A percentile compares a stretch with the other conserved stretches of the same genome.
Evolutionary conservation across 2,113 vertebrate species (phyloP).

Genomic region (Scytalopus superciliaris): DNA sequence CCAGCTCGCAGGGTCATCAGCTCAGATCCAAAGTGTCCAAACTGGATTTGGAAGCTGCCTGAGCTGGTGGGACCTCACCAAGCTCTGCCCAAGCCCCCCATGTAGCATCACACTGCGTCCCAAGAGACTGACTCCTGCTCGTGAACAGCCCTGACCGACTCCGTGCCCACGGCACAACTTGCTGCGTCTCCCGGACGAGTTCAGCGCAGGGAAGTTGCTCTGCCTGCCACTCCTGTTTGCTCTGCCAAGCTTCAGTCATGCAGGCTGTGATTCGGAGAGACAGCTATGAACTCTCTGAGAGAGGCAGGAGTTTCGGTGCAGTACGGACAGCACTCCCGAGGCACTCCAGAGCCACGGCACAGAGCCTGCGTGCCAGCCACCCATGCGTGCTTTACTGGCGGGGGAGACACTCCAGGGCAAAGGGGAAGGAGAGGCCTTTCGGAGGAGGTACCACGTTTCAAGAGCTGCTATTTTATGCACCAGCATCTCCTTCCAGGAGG

Average conservation of each 20-base stretch:
- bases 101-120: fast-evolving
- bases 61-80: neutral
- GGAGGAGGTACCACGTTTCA: fast-evolving
- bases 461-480: neutral
- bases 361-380: neutral
- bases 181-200: fast-evolving
- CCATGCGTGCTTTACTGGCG: fast-evolving
- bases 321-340: neutral
- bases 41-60: neutral
- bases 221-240: fast-evolving
- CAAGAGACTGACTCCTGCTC: neutral
- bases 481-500: neutral
- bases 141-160: fast-evolving
- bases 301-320: neutral
- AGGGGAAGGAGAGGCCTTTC: neutral
- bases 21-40: neutral
- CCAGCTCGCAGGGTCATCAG: neutral
- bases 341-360: fast-evolving
- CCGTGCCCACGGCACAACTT: fast-evolving
- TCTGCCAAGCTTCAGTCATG: neutral
- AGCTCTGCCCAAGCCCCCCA: neutral
- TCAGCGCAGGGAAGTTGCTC: fast-evolving
- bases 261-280: neutral
- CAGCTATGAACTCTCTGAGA: neutral
- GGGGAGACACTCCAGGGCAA: fast-evolving